A percentile compares a stretch with the other conserved stretches of the same genome.
Evolutionary conservation across 1,140 invertebrate genomes (phyloP).

Genomic region (Trachymyrmex septentrionalis): DNA sequence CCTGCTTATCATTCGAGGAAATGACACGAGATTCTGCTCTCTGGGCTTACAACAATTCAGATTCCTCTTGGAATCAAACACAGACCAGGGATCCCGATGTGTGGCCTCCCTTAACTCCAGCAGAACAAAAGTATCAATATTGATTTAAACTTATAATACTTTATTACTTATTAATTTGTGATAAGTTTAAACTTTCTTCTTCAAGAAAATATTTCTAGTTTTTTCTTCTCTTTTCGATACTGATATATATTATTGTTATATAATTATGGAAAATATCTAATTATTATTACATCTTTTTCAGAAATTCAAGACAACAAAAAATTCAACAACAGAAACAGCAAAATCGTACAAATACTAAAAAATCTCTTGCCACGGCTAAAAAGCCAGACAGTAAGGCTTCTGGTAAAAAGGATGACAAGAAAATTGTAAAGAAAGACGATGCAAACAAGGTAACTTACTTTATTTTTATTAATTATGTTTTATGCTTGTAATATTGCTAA

Average conservation of each 20-base stretch:
- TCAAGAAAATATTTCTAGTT: conserved; percentile 5
- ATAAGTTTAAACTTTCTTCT: conserved; percentile 36
- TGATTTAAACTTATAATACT: conserved; percentile 8
- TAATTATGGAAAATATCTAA: not conserved
- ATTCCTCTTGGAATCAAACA: conserved; percentile 91
- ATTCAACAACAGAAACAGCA: conserved; percentile 86
- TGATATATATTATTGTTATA: conserved; percentile 30
- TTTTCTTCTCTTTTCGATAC: not conserved
- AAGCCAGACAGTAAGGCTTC: conserved; percentile 85
- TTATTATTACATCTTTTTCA: conserved; percentile 59
- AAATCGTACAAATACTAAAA: conserved; percentile 83
- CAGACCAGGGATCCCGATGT: conserved; percentile 93
- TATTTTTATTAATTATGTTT: conserved; percentile 12
- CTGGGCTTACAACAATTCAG: conserved; percentile 81
- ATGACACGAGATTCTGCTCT: conserved; percentile 87
- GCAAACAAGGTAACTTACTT: conserved; percentile 79
- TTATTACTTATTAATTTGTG: conserved; percentile 28
- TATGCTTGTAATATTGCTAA: not conserved
- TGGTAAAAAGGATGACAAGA: conserved; percentile 88
- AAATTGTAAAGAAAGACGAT: conserved; percentile 85
- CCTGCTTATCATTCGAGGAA: conserved; percentile 88
- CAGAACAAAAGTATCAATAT: conserved; percentile 88
- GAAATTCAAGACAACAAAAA: conserved; percentile 81
- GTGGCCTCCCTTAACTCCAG: conserved; percentile 95
- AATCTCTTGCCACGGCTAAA: conserved; percentile 81